Evolutionary conservation across 2,888 invertebrate species (phyloP).

Genomic region (Scaptodrosophila latifasciaeformis): DNA sequence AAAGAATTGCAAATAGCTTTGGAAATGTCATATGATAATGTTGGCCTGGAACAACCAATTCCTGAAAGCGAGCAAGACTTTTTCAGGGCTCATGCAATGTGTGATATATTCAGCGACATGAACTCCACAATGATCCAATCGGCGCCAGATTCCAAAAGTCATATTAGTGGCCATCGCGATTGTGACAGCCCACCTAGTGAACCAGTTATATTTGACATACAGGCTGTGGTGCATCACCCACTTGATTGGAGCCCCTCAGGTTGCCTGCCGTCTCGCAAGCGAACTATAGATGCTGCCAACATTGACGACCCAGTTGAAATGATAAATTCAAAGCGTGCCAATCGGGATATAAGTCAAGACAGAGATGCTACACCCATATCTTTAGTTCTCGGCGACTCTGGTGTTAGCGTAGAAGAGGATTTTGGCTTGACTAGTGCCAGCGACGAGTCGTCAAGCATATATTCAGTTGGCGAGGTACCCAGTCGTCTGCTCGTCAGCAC

Average conservation of each 20-base stretch:
- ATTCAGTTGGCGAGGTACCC: constrained; percentile 38
- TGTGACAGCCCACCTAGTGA: constrained; percentile 40
- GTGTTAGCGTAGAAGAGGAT: constrained; percentile 30
- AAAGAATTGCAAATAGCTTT: constrained; percentile 46
- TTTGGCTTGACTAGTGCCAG: constrained; percentile 29
- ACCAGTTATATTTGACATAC: constrained; percentile 39
- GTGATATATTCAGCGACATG: constrained; percentile 7
- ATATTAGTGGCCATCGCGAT: neutral
- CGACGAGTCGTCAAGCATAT: constrained; percentile 12
- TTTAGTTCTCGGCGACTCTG: constrained; percentile 28
- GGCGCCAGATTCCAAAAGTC: neutral
- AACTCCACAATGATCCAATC: constrained; percentile 61
- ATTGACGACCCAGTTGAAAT: neutral
- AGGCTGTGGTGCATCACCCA: constrained; percentile 61
- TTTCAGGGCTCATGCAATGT: constrained; percentile 8
- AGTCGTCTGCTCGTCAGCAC: constrained; percentile 49
- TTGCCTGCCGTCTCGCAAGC: constrained; percentile 8
- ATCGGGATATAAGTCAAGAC: neutral
- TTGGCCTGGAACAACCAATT: constrained; percentile 24
- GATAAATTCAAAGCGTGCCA: constrained; percentile 20
- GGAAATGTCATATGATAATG: constrained; percentile 37
- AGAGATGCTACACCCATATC: constrained; percentile 24
- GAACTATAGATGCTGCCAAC: neutral
- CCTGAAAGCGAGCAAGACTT: constrained; percentile 62
- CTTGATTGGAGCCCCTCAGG: constrained; percentile 57